phyloP scores from a whole-genome alignment of 1,140 invertebrate species.

The Camponotus vicinus region DNA sequence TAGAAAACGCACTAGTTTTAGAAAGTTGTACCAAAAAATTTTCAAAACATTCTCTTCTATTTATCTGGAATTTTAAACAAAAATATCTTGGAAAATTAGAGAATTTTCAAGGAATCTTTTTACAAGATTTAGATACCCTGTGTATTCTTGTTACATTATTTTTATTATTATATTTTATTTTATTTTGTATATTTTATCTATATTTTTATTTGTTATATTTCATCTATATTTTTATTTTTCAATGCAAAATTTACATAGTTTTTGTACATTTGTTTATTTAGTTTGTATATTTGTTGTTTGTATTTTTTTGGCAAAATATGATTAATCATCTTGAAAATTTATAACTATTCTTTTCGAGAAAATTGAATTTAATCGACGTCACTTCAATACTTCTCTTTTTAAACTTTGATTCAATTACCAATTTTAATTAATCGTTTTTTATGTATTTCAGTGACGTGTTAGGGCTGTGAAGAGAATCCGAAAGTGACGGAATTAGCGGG shows the following conservation, averaged over 20 bases:
- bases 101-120: no score
- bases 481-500: conserved; percentile 77
- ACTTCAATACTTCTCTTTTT: neutral
- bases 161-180: neutral
- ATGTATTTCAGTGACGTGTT: conserved; percentile 76
- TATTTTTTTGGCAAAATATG: neutral
- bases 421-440: neutral
- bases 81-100: no score
- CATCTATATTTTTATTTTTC: no score
- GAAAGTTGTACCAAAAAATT: no score
- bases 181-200: neutral
- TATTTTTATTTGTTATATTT: neutral
- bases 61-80: no score
- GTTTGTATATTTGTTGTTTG: neutral
- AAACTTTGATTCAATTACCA: neutral
- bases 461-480: conserved; percentile 69
- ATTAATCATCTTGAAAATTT: neutral
- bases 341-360: neutral
- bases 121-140: no score
- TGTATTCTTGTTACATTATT: no score
- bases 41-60: no score
- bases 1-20: no score
- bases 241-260: no score
- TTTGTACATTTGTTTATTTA: no score
- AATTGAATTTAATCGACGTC: neutral